phyloP scores from a whole-genome alignment of 2,113 vertebrate genomes.

The Platycercus adscitus region DNA sequence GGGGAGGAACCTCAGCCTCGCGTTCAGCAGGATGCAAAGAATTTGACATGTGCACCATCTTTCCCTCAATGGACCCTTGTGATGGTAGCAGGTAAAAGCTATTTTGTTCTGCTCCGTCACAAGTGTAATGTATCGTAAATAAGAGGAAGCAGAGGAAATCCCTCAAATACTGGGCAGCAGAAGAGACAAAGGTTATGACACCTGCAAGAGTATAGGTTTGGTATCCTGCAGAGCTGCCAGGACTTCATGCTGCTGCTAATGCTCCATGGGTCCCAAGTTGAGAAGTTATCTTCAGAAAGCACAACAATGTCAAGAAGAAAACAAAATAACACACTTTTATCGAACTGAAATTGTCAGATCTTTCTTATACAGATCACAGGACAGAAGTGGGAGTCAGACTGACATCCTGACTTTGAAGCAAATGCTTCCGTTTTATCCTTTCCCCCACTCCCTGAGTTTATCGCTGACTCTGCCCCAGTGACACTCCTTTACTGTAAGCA shows the following conservation, averaged over 20 bases:
- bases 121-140: not conserved
- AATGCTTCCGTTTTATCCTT: fast-evolving
- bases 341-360: not conserved
- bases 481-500: not conserved
- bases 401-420: not conserved
- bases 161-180: not conserved
- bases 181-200: not conserved
- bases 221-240: not conserved
- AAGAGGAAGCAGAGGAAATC: not conserved
- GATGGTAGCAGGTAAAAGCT: not conserved
- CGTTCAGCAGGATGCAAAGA: not conserved
- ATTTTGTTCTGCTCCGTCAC: not conserved
- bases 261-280: not conserved
- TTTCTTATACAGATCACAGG: not conserved
- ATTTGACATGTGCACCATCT: not conserved
- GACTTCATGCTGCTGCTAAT: not conserved
- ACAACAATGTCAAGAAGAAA: not conserved
- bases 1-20: not conserved
- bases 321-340: no score
- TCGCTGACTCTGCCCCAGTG: not conserved
- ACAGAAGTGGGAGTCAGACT: fast-evolving
- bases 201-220: not conserved
- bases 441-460: fast-evolving
- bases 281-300: not conserved
- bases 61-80: not conserved